phyloP scores from a whole-genome alignment of 2,797 vertebrate genomes.

The Hydrophis major region DNA sequence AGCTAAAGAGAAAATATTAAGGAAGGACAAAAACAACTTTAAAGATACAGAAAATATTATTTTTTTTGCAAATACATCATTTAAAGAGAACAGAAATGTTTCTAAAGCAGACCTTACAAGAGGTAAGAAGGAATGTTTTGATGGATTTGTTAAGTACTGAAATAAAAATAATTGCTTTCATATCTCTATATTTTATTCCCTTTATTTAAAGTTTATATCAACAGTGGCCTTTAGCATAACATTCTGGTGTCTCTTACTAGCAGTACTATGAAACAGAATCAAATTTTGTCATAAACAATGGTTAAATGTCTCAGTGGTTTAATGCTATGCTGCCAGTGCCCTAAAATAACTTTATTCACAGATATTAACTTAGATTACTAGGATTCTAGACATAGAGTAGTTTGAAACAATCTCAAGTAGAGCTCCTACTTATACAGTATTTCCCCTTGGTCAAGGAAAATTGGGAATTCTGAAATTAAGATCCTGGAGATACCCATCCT shows the following conservation, averaged over 20 bases:
- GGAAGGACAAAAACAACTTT: background rate
- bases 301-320: background rate
- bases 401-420: background rate
- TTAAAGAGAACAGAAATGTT: constrained; percentile 21
- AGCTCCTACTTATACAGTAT: background rate
- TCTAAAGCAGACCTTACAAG: constrained; percentile 42
- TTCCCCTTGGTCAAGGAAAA: background rate
- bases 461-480: background rate
- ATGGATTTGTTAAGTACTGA: background rate
- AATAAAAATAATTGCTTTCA: background rate
- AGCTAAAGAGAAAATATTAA: constrained; percentile 9
- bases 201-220: constrained; percentile 15
- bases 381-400: background rate
- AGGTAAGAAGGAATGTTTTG: background rate
- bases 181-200: constrained; percentile 13
- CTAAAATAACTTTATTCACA: background rate
- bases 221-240: background rate
- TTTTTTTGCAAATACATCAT: constrained; percentile 28
- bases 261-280: background rate
- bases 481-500: background rate
- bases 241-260: background rate
- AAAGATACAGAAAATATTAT: constrained; percentile 33
- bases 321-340: background rate
- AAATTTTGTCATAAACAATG: constrained; percentile 32
- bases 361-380: background rate